Evolutionary conservation across 2,888 invertebrate species (phyloP).

Genomic region (Ferdinandea cuprea): DNA sequence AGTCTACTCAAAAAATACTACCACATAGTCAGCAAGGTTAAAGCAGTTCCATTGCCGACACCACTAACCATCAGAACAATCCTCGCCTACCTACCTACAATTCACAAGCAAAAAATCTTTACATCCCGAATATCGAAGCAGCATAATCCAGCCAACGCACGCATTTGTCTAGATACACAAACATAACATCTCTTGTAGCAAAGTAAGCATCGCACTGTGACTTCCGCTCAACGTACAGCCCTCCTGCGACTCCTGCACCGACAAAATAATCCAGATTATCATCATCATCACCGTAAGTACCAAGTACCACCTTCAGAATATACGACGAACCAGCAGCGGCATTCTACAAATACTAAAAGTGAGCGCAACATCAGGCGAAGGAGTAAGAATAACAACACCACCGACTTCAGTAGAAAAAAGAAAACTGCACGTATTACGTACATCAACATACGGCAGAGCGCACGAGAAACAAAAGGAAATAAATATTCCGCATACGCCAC

Average conservation of each 20-base stretch:
- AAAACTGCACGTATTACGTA: too few species aligned
- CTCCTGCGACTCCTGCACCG: slow-evolving; percentile 35
- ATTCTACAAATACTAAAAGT: neutral
- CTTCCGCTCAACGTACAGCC: slow-evolving; percentile 38
- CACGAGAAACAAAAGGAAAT: slow-evolving; percentile 17
- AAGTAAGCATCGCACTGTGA: slow-evolving; percentile 40
- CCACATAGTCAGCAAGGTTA: slow-evolving; percentile 53
- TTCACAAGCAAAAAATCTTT: slow-evolving; percentile 12
- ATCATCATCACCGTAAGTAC: slow-evolving; percentile 61
- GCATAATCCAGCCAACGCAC: slow-evolving; percentile 50
- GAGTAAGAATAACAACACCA: slow-evolving; percentile 42
- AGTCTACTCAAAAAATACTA: slow-evolving; percentile 24
- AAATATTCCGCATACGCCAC: slow-evolving; percentile 61
- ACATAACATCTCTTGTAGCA: slow-evolving; percentile 2
- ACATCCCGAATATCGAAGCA: slow-evolving; percentile 46
- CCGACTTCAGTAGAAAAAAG: slow-evolving; percentile 60
- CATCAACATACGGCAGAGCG: slow-evolving; percentile 15
- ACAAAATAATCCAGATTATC: slow-evolving; percentile 48
- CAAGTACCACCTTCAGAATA: slow-evolving; percentile 52
- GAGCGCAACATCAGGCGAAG: neutral
- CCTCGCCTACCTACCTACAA: slow-evolving; percentile 5
- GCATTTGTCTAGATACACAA: slow-evolving; percentile 33
- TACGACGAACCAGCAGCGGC: slow-evolving; percentile 4
- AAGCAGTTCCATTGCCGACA: slow-evolving; percentile 40
- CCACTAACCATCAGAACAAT: slow-evolving; percentile 37